These are phyloP conservation scores for Nudaria mundana DNA, from an alignment of 2,888 invertebrate species.

Conservation along the genomic window DNA sequence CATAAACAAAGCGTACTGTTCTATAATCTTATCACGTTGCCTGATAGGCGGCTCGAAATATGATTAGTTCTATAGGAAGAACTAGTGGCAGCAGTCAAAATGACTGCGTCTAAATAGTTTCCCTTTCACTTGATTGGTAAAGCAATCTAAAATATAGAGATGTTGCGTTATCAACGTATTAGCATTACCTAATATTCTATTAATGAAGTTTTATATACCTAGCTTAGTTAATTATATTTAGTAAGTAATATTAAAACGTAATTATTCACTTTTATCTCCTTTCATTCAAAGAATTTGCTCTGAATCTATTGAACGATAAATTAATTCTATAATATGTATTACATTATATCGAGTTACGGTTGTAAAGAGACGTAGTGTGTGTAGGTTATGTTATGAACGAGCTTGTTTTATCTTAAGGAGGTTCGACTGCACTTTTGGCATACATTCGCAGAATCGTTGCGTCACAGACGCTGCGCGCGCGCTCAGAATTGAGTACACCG, in stretches of 20 bases:
- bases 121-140: conserved; percentile 28
- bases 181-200: conserved; percentile 5
- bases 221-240: conserved; percentile 5
- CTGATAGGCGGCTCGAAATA: conserved; percentile 61
- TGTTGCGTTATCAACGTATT: conserved; percentile 16
- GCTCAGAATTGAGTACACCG: conserved; percentile 65
- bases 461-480: conserved; percentile 48
- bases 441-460: conserved; percentile 69
- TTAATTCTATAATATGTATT: background rate
- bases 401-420: conserved; percentile 34
- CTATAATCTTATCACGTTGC: conserved; percentile 66
- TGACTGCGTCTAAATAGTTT: conserved; percentile 32
- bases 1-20: conserved; percentile 70
- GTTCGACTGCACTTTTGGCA: conserved; percentile 76
- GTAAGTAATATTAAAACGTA: conserved; percentile 1
- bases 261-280: no score
- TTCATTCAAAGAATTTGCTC: background rate
- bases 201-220: background rate
- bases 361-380: conserved; percentile 3
- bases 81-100: conserved; percentile 33
- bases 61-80: conserved; percentile 46
- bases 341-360: background rate
- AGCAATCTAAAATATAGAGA: conserved; percentile 11
- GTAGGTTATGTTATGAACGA: conserved; percentile 17
- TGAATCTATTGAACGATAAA: background rate